Base-by-base conservation (phyloP, 2,888 invertebrate genomes). In the Andrena haemorrhoa region DNA sequence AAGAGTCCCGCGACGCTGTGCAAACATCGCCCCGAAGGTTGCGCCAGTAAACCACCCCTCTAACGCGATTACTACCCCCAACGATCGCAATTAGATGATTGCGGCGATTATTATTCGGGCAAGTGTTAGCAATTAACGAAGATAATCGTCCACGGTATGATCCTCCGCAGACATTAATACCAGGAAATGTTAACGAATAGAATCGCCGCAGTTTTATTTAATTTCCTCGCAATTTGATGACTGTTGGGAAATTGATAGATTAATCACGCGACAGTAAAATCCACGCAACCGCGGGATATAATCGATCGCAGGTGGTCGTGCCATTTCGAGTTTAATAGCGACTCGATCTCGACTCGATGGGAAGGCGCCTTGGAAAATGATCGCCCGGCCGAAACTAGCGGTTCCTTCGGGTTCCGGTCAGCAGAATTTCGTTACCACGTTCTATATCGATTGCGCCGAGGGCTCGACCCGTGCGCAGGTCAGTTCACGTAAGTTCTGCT, bases 401-500 rank as follows among this genome's bases (percentile, higher is more conserved):
- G 53, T 68, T 83, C 75, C 76, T 79, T 76, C 64, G 78, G 74
- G 66, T 75, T 79, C 63, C 51, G 80, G 76, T 83, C 83, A 75
- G 76, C 81, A 63, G 83, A 83, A 81, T 79, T 79, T 72, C 51
- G 41, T 51, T 33, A 47, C 49, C 35, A 31, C 47, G 75, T 66
- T 61, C 51, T 76, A 75, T 82, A 87, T 88, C 81, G 83, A 89
- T 88, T 84, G 66, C 68, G 69, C 68, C 29, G n/a, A 12, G 53
- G 12, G 33, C 56, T 49, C 72, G 82, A 68, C 65, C 53, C 71
- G 64, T 72, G 88, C 88, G 83, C 87, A 88, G 87, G 89, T 89
- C 86, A 90, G 86, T 87, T 75, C 85, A 60, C 76, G 69, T 85
- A 85, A 88, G 86, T 88, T 86, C 86, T 77, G 82, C 86, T 88